Evolutionary conservation across 2,113 vertebrate species (phyloP), one percentile per base, ranked within the genome.

Genomic region (Brachirus orientalis): DNA sequence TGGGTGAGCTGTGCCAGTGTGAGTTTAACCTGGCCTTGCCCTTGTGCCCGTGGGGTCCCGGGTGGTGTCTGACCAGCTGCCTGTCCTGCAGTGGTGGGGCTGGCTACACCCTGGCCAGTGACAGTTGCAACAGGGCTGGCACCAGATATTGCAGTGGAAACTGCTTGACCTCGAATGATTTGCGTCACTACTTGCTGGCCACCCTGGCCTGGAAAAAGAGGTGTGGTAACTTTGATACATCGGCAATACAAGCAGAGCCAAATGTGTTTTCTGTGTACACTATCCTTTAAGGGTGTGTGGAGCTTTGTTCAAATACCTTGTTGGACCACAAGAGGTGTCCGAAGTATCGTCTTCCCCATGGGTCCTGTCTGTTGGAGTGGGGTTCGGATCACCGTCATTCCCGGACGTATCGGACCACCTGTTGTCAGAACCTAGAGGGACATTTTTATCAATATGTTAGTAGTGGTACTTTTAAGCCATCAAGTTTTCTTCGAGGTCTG

Each of bases 1-100:
- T 99, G 98, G 0, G 97, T 96, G 61, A 99, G 95, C 51, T 99
- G 97, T 20, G 98, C 95, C 94, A 99, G 93, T 13, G 96, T 99
- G 10, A 99, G 96, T 74, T 98, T 98, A 71, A 99, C 97, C 71
- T 98, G 98, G 79, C 86, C 82, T 59, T 90, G 89, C 11, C 96
- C 96, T 80, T 97, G 97, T 0, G 94, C 89, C 3, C 96, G 94
- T 19, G 94, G 82, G 8, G 88, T 82, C 67, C 85, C 85, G 13
- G 57, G 81, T 52, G 75, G 62, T 36, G 80, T 86, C 69, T 88
- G 88, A 40, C 83, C 73, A 8, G 75, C 69, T 22, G 94, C 46
- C 0, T 88, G 89, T 36, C 80, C 91, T 0, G 88, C 93, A 6
- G 93, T 28, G 36, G 79, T 62, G 61, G 93, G 89, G 66, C 69